Evolutionary conservation across 2,113 vertebrate species (phyloP).

Genomic region (Epinephelus fuscoguttatus): DNA sequence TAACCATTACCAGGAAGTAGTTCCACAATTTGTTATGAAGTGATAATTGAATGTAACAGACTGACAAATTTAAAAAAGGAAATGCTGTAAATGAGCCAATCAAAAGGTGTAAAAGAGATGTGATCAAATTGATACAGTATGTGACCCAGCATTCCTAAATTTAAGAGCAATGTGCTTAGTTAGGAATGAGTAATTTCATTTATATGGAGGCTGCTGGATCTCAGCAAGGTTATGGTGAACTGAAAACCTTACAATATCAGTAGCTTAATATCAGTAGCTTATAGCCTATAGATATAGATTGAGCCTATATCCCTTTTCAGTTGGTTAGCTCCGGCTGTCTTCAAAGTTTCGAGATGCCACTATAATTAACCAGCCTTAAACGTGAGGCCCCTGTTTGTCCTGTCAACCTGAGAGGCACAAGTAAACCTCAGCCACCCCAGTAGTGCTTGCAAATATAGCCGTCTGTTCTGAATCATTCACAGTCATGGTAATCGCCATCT

Average conservation of each 20-base stretch:
- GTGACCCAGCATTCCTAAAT: constrained; percentile 5
- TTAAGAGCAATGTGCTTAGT: constrained; percentile 14
- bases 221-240: constrained; percentile 10
- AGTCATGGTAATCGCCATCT: constrained; percentile 21
- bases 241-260: constrained; percentile 51
- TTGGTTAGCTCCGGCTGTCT: constrained; percentile 23
- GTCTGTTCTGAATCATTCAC: constrained; percentile 34
- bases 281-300: constrained; percentile 29
- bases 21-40: neutral
- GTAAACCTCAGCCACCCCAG: neutral
- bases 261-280: constrained; percentile 64
- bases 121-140: neutral
- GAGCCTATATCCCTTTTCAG: constrained; percentile 12
- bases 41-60: neutral
- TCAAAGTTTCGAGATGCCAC: constrained; percentile 2
- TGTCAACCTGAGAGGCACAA: constrained; percentile 18
- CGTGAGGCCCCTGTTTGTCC: neutral
- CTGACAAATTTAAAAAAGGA: neutral
- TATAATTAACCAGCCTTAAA: neutral
- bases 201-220: constrained; percentile 7
- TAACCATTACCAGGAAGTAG: constrained; percentile 2
- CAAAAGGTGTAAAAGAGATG: neutral
- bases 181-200: neutral
- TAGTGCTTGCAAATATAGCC: constrained; percentile 4
- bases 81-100: neutral